Evolutionary conservation across 2,888 invertebrate species (phyloP).

Genomic region (Drosophila setosimentum): DNA sequence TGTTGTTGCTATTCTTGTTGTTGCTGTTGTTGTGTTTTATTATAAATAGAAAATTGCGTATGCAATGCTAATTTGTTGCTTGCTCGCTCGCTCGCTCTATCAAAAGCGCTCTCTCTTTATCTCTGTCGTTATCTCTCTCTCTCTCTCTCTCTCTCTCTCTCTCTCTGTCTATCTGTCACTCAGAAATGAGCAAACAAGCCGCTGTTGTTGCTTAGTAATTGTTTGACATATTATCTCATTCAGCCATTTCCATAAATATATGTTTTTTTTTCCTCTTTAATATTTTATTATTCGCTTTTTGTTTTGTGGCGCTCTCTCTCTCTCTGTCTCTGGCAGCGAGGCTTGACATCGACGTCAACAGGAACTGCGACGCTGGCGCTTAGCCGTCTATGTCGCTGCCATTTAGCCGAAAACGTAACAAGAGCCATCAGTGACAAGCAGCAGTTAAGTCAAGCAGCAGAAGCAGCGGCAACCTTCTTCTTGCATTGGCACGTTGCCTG

Average conservation of each 20-base stretch:
- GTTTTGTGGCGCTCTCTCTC: slow-evolving; percentile 23
- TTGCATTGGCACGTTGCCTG: slow-evolving; percentile 47
- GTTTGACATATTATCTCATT: slow-evolving; percentile 77
- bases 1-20: slow-evolving; percentile 22
- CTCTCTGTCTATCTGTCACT: slow-evolving; percentile 14
- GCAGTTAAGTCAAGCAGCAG: slow-evolving; percentile 20
- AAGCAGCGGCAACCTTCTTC: slow-evolving; percentile 27
- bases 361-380: slow-evolving; percentile 35
- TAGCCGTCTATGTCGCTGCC: slow-evolving; percentile 53
- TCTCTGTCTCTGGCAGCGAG: slow-evolving; percentile 12
- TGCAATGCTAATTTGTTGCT: slow-evolving; percentile 77
- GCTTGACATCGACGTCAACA: slow-evolving; percentile 43
- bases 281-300: slow-evolving; percentile 41
- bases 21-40: slow-evolving; percentile 56
- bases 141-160: slow-evolving; percentile 10
- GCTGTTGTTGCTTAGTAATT: slow-evolving; percentile 78
- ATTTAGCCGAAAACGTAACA: slow-evolving; percentile 51
- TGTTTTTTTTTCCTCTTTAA: slow-evolving; percentile 24
- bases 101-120: slow-evolving; percentile 26
- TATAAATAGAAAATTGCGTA: slow-evolving; percentile 84
- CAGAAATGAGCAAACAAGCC: slow-evolving; percentile 65
- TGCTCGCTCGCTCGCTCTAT: slow-evolving; percentile 34
- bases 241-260: slow-evolving; percentile 64
- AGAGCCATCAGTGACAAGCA: slow-evolving; percentile 37
- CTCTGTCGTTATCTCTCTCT: slow-evolving; percentile 19